Conservation (phyloP, 2,113 vertebrate genomes). For the Monopterus albus region DNA sequence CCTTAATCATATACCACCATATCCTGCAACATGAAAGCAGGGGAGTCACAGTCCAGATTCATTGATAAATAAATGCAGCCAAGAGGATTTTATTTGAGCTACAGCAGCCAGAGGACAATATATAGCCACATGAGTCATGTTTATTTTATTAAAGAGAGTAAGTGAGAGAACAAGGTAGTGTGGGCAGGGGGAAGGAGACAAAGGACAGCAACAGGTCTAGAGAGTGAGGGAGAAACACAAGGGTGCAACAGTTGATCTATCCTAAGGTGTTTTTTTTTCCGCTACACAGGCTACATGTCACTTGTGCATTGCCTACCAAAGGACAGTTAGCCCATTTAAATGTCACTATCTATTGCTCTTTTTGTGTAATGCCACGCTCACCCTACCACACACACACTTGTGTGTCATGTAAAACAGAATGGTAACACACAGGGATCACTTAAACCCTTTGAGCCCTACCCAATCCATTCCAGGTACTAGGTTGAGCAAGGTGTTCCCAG, state of each 20-base stretch:
- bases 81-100: slow-evolving; percentile 67
- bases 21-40: slow-evolving; percentile 43
- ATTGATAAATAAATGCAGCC: slow-evolving; percentile 70
- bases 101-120: slow-evolving; percentile 57
- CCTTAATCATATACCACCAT: slow-evolving; percentile 66
- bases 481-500: slow-evolving; percentile 56
- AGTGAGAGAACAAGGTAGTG: slow-evolving; percentile 7
- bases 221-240: slow-evolving; percentile 17
- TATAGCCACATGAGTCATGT: slow-evolving; percentile 37
- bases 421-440: background rate
- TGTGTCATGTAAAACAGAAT: slow-evolving; percentile 24
- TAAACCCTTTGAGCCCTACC: slow-evolving; percentile 27
- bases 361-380: slow-evolving; percentile 54
- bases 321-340: slow-evolving; percentile 78
- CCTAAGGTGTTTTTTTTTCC: slow-evolving; percentile 81
- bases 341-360: slow-evolving; percentile 61
- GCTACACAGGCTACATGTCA: slow-evolving; percentile 45
- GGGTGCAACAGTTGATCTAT: slow-evolving; percentile 58
- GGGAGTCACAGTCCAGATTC: slow-evolving; percentile 43
- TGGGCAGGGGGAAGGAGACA: background rate
- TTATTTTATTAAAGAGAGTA: slow-evolving; percentile 48
- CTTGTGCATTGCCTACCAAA: slow-evolving; percentile 49
- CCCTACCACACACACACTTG: background rate
- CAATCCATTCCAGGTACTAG: slow-evolving; percentile 32
- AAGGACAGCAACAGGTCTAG: slow-evolving; percentile 11